Conservation (phyloP, 2,888 invertebrate species). For the Cryptocheilus praepositus region DNA sequence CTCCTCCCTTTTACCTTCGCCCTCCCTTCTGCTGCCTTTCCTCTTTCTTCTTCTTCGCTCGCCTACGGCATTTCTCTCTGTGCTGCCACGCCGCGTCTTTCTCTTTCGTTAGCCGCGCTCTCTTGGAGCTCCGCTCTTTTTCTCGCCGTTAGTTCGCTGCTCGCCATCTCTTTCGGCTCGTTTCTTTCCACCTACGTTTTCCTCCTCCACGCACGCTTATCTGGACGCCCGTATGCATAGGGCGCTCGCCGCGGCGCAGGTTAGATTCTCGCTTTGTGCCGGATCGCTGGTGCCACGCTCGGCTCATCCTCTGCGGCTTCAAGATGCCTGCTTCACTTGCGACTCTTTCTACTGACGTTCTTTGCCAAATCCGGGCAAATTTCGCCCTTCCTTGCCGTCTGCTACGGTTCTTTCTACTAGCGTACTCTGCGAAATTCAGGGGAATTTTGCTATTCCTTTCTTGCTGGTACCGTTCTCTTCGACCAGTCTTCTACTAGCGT, state of each 20-base stretch:
- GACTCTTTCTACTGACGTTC: too few relatives aligned
- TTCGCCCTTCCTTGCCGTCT: too few relatives aligned
- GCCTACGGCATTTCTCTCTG: slow-evolving; percentile 29
- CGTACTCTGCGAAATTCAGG: too few relatives aligned
- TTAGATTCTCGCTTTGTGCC: not conserved
- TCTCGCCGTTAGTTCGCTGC: slow-evolving; percentile 16
- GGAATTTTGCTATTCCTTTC: not conserved
- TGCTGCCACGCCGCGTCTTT: slow-evolving; percentile 24
- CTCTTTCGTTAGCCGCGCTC: slow-evolving; percentile 19
- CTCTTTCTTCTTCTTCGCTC: slow-evolving; percentile 35
- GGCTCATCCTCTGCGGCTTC: not conserved
- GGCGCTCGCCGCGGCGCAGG: too few relatives aligned
- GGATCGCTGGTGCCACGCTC: not conserved
- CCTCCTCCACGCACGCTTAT: slow-evolving; percentile 15
- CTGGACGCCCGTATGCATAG: not conserved
- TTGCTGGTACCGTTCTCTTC: not conserved
- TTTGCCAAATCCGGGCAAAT: too few relatives aligned
- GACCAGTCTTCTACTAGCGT: too few relatives aligned
- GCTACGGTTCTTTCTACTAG: too few relatives aligned
- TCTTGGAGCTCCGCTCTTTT: slow-evolving; percentile 18
- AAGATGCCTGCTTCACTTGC: too few relatives aligned
- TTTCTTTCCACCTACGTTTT: slow-evolving; percentile 22
- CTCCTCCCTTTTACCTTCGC: slow-evolving; percentile 39
- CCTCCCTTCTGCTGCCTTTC: slow-evolving; percentile 37
- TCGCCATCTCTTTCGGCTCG: slow-evolving; percentile 48